phyloP scores from a whole-genome alignment of 2,113 vertebrate genomes.

The Laticauda laticaudata region DNA sequence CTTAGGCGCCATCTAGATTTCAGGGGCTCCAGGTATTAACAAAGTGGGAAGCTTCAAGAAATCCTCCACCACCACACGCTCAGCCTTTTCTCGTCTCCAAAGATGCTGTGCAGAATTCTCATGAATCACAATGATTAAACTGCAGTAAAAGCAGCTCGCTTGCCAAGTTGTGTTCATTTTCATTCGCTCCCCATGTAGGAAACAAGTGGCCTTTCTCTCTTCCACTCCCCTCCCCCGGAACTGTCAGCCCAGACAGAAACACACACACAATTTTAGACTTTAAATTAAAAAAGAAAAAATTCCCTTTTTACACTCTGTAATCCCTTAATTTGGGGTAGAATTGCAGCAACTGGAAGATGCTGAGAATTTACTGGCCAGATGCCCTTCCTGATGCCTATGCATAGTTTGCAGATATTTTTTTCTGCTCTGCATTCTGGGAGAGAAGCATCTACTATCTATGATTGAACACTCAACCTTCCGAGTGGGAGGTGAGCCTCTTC shows the following conservation, averaged over 20 bases:
- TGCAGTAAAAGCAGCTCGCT: neutral
- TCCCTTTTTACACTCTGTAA: neutral
- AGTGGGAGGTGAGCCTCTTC: neutral
- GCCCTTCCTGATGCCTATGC: neutral
- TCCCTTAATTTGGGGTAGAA: neutral
- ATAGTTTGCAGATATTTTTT: neutral
- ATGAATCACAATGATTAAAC: neutral
- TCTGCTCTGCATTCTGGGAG: neutral
- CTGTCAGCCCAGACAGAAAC: neutral
- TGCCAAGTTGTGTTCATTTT: neutral
- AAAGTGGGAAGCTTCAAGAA: neutral
- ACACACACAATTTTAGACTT: neutral
- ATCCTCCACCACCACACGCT: accelerated
- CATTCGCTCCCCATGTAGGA: neutral
- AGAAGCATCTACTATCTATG: neutral
- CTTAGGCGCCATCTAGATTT: accelerated
- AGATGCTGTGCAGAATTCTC: neutral
- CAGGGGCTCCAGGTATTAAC: neutral
- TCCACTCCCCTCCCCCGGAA: too few relatives aligned
- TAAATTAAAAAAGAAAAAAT: neutral
- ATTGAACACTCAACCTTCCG: neutral
- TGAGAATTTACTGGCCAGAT: neutral
- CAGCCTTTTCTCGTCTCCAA: neutral
- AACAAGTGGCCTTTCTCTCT: too few relatives aligned
- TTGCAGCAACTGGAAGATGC: neutral